Percentiles rank a stretch among this genome's conserved stretches.
Evolutionary conservation across 2,888 invertebrate species (phyloP).

Genomic region (Drosophila paramelanica): DNA sequence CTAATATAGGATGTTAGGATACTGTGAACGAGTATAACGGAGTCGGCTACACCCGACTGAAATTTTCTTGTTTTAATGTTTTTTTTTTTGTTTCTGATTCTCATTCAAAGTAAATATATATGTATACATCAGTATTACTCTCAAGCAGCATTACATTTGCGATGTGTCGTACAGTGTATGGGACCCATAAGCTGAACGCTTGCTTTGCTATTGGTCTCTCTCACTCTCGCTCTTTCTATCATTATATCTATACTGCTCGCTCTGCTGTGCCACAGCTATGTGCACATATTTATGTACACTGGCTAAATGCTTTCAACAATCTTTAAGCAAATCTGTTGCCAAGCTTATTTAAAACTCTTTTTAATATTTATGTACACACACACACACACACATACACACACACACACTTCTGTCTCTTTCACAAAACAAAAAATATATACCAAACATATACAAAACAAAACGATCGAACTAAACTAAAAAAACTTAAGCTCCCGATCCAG

Average conservation of each 20-base stretch:
- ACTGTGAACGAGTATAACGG: too few species aligned
- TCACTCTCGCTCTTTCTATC: not conserved
- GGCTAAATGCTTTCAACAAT: not conserved
- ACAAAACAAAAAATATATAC: not conserved
- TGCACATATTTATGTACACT: constrained; percentile 14
- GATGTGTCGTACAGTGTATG: not conserved
- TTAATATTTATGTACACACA: constrained; percentile 26
- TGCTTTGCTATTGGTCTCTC: not conserved
- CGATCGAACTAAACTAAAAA: constrained; percentile 72
- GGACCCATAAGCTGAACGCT: constrained; percentile 2
- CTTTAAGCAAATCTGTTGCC: not conserved
- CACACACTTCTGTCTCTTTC: constrained; percentile 11
- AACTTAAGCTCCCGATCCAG: constrained; percentile 92
- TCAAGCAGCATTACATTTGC: not conserved
- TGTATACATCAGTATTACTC: too few species aligned
- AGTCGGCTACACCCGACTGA: too few species aligned
- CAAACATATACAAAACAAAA: constrained; percentile 13
- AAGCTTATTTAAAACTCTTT: constrained; percentile 12
- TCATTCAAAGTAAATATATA: too few species aligned
- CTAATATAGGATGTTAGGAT: too few species aligned
- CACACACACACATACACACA: constrained; percentile 18
- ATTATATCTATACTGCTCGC: not conserved
- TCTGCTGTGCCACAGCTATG: constrained; percentile 11
- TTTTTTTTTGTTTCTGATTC: too few species aligned
- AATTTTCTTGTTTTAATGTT: too few species aligned